Conservation (phyloP, 2,888 invertebrate species). For the Drosophila pseudotakahashii region DNA sequence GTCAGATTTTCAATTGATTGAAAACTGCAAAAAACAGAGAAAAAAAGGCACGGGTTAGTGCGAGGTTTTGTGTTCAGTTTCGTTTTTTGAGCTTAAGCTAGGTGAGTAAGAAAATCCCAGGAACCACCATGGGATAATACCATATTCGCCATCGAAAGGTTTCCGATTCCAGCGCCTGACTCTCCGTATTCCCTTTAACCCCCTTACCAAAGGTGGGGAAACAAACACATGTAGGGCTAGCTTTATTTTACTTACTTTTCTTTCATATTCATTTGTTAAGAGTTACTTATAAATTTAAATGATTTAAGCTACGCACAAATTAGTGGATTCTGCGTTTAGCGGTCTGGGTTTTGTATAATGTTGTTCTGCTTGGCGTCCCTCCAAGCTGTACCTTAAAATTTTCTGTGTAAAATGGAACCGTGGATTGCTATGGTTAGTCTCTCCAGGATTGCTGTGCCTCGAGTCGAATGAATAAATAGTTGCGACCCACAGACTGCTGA, state of each 20-base stretch:
- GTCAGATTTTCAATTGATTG: conserved; percentile 77
- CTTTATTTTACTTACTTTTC: conserved; percentile 80
- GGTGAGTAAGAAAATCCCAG: conserved; percentile 50
- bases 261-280: conserved; percentile 64
- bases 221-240: conserved; percentile 76
- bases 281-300: conserved; percentile 74
- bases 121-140: conserved; percentile 64
- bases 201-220: conserved; percentile 81
- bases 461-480: conserved; percentile 34
- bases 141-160: conserved; percentile 6
- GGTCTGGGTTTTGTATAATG: conserved; percentile 24
- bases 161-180: conserved; percentile 8
- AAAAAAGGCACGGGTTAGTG: conserved; percentile 79
- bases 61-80: conserved; percentile 41
- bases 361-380: background rate
- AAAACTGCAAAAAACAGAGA: conserved; percentile 80
- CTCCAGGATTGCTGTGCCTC: conserved; percentile 17
- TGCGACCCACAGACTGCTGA: conserved; percentile 12
- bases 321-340: conserved; percentile 38
- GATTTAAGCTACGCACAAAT: conserved; percentile 76
- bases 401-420: conserved; percentile 32
- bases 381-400: conserved; percentile 30
- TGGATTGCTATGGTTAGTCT: conserved; percentile 21
- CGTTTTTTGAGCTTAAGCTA: conserved; percentile 38
- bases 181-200: conserved; percentile 65